Evolutionary conservation across 2,797 vertebrate genomes (phyloP).

Genomic region (Xenops minutus): DNA sequence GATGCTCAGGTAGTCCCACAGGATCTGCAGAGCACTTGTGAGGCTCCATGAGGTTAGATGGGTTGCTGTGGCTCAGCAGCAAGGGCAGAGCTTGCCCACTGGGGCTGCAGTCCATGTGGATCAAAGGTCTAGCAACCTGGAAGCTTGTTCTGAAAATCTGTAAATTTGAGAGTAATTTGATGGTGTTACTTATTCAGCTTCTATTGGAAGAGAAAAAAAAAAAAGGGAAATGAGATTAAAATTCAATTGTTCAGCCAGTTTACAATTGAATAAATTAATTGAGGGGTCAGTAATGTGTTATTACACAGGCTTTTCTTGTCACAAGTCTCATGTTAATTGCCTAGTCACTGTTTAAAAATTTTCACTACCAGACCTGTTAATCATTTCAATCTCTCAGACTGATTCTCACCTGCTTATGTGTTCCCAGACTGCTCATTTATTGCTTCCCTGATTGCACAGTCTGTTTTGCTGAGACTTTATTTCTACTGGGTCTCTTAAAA

Average conservation of each 20-base stretch:
- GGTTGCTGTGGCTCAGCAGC: background rate
- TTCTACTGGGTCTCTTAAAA: conserved; percentile 26
- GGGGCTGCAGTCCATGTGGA: background rate
- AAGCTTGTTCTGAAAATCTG: background rate
- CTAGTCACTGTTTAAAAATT: background rate
- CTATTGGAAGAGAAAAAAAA: background rate
- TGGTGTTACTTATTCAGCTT: background rate
- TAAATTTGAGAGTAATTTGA: background rate
- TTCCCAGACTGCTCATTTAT: conserved; percentile 25
- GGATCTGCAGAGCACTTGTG: background rate
- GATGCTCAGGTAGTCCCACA: rapidly evolving
- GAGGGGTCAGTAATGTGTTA: background rate
- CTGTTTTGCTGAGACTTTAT: conserved; percentile 37
- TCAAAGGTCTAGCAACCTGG: background rate
- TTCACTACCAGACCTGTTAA: background rate
- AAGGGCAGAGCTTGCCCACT: background rate
- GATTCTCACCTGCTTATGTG: background rate
- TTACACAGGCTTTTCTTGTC: background rate
- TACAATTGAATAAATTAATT: background rate
- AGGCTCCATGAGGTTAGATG: background rate
- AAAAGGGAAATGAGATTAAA: background rate
- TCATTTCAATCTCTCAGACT: background rate
- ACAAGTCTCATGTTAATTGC: background rate
- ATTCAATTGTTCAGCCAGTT: background rate
- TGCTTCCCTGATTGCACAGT: conserved; percentile 11